Percentiles rank a stretch among this genome's conserved stretches.
phyloP scores from a whole-genome alignment of 2,888 invertebrate species.

The Clitarchus hookeri region DNA sequence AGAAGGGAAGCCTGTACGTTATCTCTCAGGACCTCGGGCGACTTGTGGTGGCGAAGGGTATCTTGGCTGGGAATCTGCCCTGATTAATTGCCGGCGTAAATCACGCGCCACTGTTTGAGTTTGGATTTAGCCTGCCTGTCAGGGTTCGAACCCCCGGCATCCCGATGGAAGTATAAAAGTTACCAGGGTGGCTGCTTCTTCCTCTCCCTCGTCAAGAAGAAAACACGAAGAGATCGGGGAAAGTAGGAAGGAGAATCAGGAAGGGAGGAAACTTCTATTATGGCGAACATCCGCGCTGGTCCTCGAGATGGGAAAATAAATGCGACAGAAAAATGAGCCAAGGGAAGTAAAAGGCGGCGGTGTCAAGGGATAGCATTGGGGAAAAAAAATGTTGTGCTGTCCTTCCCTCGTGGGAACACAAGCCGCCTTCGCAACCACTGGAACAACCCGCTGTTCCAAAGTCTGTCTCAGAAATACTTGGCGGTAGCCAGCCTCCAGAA shows the following conservation, averaged over 20 bases:
- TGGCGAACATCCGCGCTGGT: neutral
- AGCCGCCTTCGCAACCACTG: neutral
- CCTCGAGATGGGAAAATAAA: neutral
- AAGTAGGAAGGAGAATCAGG: neutral
- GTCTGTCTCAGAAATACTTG: too few species aligned
- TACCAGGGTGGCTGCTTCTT: neutral
- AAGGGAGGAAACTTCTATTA: conserved; percentile 3
- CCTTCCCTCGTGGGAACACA: neutral
- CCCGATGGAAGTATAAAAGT: conserved; percentile 6
- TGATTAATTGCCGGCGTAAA: conserved; percentile 25
- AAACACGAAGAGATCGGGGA: neutral
- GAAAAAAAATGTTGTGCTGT: neutral
- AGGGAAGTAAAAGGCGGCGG: neutral
- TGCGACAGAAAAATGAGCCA: neutral
- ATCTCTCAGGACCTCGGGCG: neutral
- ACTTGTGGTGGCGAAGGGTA: neutral
- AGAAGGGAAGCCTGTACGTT: neutral
- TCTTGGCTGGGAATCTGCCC: neutral
- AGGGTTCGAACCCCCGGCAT: neutral
- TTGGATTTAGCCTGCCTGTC: conserved; percentile 10
- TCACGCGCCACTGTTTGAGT: conserved; percentile 2
- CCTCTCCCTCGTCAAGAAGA: neutral
- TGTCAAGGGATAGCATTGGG: neutral
- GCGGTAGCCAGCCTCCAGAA: too few species aligned
- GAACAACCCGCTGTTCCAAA: too few species aligned